Evolutionary conservation across 1,140 invertebrate genomes (phyloP).

Genomic region (Uloborus diversus): DNA sequence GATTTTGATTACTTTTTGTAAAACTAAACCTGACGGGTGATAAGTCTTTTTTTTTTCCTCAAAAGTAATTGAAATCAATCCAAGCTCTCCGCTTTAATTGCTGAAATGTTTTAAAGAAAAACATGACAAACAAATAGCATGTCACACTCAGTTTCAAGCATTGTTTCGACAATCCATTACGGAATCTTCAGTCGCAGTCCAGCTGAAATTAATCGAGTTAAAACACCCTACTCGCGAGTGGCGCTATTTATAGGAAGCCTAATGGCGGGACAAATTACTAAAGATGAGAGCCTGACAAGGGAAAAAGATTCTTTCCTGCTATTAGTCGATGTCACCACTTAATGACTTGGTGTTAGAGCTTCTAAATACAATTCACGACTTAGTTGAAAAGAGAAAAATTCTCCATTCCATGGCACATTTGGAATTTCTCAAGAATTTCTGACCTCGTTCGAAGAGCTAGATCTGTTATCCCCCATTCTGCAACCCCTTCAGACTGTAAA

Average conservation of each 20-base stretch:
- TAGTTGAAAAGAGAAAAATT: constrained; percentile 19
- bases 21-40: no score
- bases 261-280: constrained; percentile 31
- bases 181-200: background rate
- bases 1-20: no score
- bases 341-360: constrained; percentile 10
- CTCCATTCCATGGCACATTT: background rate
- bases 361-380: constrained; percentile 8
- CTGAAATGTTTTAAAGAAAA: no score
- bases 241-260: constrained; percentile 23
- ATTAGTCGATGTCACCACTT: constrained; percentile 12
- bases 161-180: background rate
- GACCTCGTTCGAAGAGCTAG: background rate
- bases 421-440: constrained; percentile 2
- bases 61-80: no score
- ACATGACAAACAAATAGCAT: no score
- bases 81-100: no score
- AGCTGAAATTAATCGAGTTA: constrained; percentile 13
- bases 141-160: background rate
- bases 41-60: no score
- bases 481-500: no score
- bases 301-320: constrained; percentile 8
- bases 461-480: no score
- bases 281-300: constrained; percentile 10
- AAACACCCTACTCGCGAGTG: background rate